A percentile compares a stretch with the other conserved stretches of the same genome.
Conservation (phyloP, 2,888 invertebrate species). For the Phymatocera aterrima region DNA sequence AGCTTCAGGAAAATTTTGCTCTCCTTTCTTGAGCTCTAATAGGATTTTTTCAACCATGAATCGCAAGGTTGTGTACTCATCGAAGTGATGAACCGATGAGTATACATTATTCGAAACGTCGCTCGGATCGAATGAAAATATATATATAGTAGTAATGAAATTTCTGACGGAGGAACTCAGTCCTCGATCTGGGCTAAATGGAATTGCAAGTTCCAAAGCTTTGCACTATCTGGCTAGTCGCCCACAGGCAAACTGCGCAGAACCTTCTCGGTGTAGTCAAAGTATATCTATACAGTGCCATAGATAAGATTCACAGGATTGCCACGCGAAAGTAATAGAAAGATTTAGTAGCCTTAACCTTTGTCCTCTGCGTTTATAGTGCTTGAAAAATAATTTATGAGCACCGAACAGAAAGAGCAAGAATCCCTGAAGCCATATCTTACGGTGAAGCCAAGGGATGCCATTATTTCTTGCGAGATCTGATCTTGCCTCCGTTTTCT, state of each 20-base stretch:
- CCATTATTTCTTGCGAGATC: neutral
- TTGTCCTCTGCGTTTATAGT: neutral
- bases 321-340: constrained; percentile 24
- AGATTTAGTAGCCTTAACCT: constrained; percentile 21
- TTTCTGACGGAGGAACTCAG: neutral
- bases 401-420: neutral
- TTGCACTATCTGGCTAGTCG: constrained; percentile 31
- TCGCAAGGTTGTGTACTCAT: neutral
- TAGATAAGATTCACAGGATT: constrained; percentile 12
- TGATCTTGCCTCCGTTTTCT: neutral
- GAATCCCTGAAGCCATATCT: neutral
- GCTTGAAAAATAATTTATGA: constrained; percentile 3
- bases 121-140: neutral
- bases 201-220: constrained; percentile 46
- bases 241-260: constrained; percentile 10
- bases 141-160: neutral
- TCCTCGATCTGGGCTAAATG: neutral
- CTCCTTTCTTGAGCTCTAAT: neutral
- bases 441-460: neutral
- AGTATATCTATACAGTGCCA: neutral
- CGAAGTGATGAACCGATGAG: neutral
- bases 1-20: neutral
- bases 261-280: neutral
- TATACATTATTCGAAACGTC: neutral
- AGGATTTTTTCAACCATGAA: neutral